phyloP scores from a whole-genome alignment of 2,113 vertebrate species.

The Actenoides lindsayi region DNA sequence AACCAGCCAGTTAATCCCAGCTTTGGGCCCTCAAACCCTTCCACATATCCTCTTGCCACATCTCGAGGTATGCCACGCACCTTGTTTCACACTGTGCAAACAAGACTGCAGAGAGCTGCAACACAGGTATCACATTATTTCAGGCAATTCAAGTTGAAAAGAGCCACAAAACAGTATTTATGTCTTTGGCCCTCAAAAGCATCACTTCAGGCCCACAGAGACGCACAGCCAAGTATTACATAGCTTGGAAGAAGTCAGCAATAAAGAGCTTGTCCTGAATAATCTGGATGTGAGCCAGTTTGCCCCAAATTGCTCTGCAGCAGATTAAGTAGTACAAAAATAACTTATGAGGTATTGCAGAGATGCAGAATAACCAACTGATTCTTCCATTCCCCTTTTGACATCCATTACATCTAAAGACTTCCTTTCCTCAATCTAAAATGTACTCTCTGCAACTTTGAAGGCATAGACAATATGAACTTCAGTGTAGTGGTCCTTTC shows the following conservation, averaged over 20 bases:
- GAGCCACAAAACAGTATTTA: neutral
- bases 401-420: neutral
- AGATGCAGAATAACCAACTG: neutral
- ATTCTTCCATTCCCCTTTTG: neutral
- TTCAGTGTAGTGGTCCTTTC: neutral
- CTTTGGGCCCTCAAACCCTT: neutral
- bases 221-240: neutral
- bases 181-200: neutral
- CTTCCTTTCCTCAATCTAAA: neutral
- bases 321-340: neutral
- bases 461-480: neutral
- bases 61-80: accelerated
- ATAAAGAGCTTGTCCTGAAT: neutral
- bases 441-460: neutral
- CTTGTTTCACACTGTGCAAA: neutral
- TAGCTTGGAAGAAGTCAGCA: neutral
- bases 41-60: neutral
- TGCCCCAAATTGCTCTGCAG: neutral
- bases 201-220: neutral
- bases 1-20: neutral
- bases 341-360: neutral
- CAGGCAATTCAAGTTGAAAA: neutral
- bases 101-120: neutral
- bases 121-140: neutral
- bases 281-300: neutral